Evolutionary conservation across 2,888 invertebrate genomes (phyloP).

Genomic region (Lepidocyrtinus sp.): DNA sequence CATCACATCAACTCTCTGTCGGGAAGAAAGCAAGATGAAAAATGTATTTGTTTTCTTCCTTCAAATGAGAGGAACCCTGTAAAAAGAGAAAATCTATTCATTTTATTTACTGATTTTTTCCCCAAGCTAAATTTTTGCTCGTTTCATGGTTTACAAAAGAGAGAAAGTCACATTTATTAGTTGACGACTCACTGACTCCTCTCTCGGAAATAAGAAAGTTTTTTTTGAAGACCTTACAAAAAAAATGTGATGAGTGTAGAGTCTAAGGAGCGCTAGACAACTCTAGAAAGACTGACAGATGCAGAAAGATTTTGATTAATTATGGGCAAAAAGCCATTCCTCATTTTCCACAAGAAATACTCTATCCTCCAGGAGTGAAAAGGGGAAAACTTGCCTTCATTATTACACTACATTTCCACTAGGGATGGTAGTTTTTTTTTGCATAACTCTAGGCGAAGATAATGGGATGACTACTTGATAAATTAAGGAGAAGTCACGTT

Average conservation of each 20-base stretch:
- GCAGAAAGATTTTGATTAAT: constrained; percentile 38
- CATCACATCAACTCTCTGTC: neutral
- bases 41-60: constrained; percentile 34
- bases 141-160: constrained; percentile 7
- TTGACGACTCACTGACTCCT: constrained; percentile 39
- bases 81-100: constrained; percentile 21
- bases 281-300: too few relatives aligned
- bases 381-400: neutral
- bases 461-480: neutral
- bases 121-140: too few relatives aligned
- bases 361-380: too few relatives aligned
- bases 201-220: constrained; percentile 29
- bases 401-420: constrained; percentile 10
- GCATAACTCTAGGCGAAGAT: neutral
- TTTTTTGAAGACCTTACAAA: constrained; percentile 2
- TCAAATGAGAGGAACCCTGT: too few relatives aligned
- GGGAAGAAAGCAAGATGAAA: constrained; percentile 19
- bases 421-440: neutral
- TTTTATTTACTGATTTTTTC: too few relatives aligned
- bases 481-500: neutral
- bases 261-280: too few relatives aligned
- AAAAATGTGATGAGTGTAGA: neutral
- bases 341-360: neutral
- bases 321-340: constrained; percentile 30
- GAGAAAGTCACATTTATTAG: constrained; percentile 44